Percentiles rank a stretch among this genome's conserved stretches.
Evolutionary conservation across 1,140 invertebrate species (phyloP).

Genomic region (Zaprionus ghesquierei): DNA sequence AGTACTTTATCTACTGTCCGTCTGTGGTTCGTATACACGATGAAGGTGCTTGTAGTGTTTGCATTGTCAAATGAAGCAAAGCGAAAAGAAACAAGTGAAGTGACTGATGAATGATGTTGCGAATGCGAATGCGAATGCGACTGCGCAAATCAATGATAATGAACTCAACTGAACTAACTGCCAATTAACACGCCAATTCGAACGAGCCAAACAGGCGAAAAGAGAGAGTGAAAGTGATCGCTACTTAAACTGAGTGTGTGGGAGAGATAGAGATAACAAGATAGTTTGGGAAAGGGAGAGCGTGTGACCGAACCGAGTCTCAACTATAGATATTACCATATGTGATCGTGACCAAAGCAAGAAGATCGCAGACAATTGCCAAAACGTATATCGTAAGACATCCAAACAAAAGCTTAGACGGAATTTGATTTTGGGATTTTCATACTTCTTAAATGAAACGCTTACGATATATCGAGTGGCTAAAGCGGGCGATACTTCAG

Average conservation of each 20-base stretch:
- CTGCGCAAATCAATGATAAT: constrained; percentile 48
- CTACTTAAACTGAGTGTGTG: constrained; percentile 1
- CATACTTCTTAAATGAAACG: not conserved
- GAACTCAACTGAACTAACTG: constrained; percentile 55
- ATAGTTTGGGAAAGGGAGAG: not conserved
- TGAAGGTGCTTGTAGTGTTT: not conserved
- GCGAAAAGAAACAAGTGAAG: constrained; percentile 38
- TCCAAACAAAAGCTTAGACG: not conserved
- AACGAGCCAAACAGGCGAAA: constrained; percentile 15
- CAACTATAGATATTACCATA: not conserved
- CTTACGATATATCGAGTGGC: not conserved
- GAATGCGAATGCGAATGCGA: constrained; percentile 12
- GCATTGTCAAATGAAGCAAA: constrained; percentile 31
- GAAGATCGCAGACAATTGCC: not conserved
- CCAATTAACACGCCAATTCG: constrained; percentile 70
- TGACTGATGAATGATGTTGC: constrained; percentile 31
- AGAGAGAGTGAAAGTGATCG: constrained; percentile 12
- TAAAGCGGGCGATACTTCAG: not conserved
- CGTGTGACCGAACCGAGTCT: constrained; percentile 28
- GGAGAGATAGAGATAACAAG: constrained; percentile 3
- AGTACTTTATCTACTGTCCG: not conserved
- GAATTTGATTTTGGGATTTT: not conserved
- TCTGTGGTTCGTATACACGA: not conserved
- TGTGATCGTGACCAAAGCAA: constrained; percentile 3
- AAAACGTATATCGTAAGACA: not conserved